These are phyloP conservation scores for Metopolophium dirhodum DNA, from an alignment of 1,140 invertebrate species.

Conservation along the genomic window DNA sequence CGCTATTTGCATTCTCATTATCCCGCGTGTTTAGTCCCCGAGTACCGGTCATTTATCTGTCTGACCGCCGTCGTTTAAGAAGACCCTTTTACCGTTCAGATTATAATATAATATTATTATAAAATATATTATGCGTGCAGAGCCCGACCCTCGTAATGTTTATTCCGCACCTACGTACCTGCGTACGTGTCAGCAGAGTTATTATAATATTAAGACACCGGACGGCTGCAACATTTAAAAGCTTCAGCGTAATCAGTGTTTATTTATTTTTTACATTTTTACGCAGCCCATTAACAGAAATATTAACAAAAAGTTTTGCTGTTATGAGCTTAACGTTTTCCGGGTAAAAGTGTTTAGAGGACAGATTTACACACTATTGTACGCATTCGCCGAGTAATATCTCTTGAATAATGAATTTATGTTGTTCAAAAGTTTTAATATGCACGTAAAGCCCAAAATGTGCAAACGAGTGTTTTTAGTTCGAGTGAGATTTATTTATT, in stretches of 20 bases:
- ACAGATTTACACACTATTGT: not conserved
- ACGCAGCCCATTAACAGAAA: not conserved
- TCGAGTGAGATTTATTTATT: not conserved
- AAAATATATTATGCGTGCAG: not conserved
- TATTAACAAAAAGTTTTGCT: conserved; percentile 35
- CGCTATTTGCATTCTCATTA: conserved; percentile 40
- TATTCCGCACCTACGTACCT: not conserved
- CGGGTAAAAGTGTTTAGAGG: not conserved
- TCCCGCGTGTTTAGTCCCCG: not conserved
- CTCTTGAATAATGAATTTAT: conserved; percentile 50
- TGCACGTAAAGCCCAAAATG: conserved; percentile 23
- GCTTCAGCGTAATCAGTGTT: not conserved
- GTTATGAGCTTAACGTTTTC: conserved; percentile 16
- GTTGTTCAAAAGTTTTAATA: conserved; percentile 51
- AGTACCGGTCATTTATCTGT: conserved; percentile 20
- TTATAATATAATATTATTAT: not conserved
- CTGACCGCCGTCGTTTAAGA: conserved; percentile 31
- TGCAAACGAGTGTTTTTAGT: conserved; percentile 20
- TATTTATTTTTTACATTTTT: not conserved
- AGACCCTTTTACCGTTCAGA: not conserved
- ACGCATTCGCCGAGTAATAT: not conserved
- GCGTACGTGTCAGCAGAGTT: not conserved
- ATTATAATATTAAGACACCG: not conserved
- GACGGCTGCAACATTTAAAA: not conserved
- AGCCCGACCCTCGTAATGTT: not conserved